Evolutionary conservation across 2,888 invertebrate species (phyloP), one percentile per base, ranked within the genome.

Genomic region (Andrena bucephala): DNA sequence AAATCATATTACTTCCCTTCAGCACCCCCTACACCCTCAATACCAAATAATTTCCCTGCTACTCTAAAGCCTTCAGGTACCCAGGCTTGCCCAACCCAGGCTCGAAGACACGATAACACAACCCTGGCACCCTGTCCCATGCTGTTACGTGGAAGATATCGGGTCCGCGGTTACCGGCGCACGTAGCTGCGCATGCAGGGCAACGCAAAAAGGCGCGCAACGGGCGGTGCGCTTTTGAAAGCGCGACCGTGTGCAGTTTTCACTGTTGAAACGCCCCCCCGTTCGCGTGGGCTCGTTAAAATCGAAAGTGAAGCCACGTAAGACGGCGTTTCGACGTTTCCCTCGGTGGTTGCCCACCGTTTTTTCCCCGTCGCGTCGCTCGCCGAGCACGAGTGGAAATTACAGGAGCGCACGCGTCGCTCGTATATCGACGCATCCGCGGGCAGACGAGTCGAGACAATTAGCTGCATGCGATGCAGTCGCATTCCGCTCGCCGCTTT

Each of bases 171-270:
- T 52, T 52, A 52, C 57, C 20, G 57, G 10, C 24, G 10, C 57
- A 57, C 24, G 10, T 20, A 57, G 57, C 24, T 24, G 57, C 57
- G 24, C 57, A 24, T 27, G 57, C 57, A 57, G 24, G 57, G 27
- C 57, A 24, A 27, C 57, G 24, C 1, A 52, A 52, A 52, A 52
- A 52, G 2, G 20, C 27, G 69, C 68, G 68, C 52, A 36, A 68
- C 67, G 67, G 29, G 48, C 33, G 67, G 33, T 62, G 85, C 77
- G 82, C 82, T 90, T 90, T 91, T 89, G 91, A 91, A 92, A 92
- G 92, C 92, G 92, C 91, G 89, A 89, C 91, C 87, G 86, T 78
- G 74, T 74, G 59, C 54, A 76, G 83, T 87, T 91, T 90, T 87
- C 88, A 89, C 90, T 80, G 84, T 81, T 83, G 59, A 70, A 71